These are phyloP conservation scores for Eupithecia insigniata DNA, from an alignment of 2,888 invertebrate genomes.

Conservation along the genomic window DNA sequence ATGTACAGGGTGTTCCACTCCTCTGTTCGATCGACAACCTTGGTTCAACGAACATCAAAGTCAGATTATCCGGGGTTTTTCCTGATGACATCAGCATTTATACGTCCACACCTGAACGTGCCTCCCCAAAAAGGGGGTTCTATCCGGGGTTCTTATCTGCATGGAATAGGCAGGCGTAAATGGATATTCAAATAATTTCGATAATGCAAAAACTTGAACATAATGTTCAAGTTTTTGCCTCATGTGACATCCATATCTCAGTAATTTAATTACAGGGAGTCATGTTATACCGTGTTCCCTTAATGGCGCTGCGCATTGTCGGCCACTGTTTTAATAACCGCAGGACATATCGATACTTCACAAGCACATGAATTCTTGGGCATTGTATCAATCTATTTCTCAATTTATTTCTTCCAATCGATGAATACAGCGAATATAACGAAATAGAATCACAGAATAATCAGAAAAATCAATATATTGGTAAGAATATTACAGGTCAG, in stretches of 20 bases:
- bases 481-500: too few species aligned
- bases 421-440: not conserved
- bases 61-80: not conserved
- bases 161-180: not conserved
- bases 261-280: not conserved
- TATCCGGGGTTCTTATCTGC: too few species aligned
- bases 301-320: not conserved
- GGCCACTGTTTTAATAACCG: not conserved
- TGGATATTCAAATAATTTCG: not conserved
- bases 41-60: not conserved
- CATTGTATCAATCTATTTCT: not conserved
- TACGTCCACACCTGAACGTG: not conserved
- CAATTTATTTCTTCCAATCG: not conserved
- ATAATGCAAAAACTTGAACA: not conserved
- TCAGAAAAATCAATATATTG: too few species aligned
- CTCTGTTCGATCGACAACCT: not conserved
- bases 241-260: not conserved
- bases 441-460: too few species aligned
- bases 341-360: not conserved
- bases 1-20: too few species aligned
- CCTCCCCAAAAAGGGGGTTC: too few species aligned
- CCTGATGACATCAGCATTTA: not conserved
- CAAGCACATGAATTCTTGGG: not conserved
- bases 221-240: too few species aligned
- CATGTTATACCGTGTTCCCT: not conserved